A percentile compares a stretch with the other conserved stretches of the same genome.
Conservation (phyloP, 2,113 vertebrate genomes). For the Petrocephalus zakoni region DNA sequence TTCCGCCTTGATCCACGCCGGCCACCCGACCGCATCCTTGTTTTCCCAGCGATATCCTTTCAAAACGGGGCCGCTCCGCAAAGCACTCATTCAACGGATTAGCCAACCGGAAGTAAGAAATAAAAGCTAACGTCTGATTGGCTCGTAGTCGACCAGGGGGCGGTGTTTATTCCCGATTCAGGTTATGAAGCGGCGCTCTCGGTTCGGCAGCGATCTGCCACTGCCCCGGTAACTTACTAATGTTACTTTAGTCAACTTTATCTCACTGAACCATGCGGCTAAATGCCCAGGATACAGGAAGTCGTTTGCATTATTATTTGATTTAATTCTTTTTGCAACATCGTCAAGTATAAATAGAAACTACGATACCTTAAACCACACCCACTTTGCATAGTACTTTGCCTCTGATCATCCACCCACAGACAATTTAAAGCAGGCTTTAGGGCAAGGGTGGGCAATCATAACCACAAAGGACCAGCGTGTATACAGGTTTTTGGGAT, state of each 20-base stretch:
- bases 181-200: slow-evolving; percentile 28
- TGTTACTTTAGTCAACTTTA: background rate
- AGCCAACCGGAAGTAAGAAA: background rate
- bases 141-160: slow-evolving; percentile 22
- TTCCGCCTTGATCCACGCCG: slow-evolving; percentile 4
- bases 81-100: slow-evolving; percentile 29
- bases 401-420: background rate
- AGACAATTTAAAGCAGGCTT: background rate
- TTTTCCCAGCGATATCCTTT: slow-evolving; percentile 31
- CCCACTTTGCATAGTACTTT: background rate
- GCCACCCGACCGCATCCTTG: slow-evolving; percentile 23
- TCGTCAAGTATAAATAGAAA: background rate
- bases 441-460: no score
- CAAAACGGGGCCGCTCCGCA: slow-evolving; percentile 43
- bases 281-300: background rate
- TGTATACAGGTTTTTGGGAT: no score
- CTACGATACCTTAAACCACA: background rate
- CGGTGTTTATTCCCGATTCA: background rate
- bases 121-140: slow-evolving; percentile 39
- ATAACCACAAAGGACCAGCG: no score
- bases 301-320: background rate
- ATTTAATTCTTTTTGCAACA: background rate
- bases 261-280: background rate
- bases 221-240: background rate
- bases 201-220: slow-evolving; percentile 15